Evolutionary conservation across 2,888 invertebrate genomes (phyloP).

Genomic region (Pelosia muscerda): DNA sequence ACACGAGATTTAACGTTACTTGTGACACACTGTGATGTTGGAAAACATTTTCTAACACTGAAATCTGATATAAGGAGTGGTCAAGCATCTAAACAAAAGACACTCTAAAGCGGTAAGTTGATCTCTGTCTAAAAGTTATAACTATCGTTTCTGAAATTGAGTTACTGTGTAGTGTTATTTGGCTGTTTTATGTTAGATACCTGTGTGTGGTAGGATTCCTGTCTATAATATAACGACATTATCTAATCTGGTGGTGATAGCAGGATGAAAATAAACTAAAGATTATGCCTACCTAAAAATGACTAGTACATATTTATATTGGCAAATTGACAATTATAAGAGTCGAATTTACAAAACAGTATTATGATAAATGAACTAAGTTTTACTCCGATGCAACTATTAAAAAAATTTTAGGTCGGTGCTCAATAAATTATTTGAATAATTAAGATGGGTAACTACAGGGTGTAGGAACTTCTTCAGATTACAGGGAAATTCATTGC

Average conservation of each 20-base stretch:
- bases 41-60: not conserved
- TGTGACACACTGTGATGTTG: conserved; percentile 19
- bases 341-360: not conserved
- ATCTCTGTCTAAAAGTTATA: not conserved
- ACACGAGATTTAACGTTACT: conserved; percentile 19
- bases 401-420: not conserved
- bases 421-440: not conserved
- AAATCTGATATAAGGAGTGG: not conserved
- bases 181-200: not conserved
- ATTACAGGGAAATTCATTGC: not conserved
- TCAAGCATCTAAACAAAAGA: not conserved
- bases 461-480: not conserved
- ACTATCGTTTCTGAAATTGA: not conserved
- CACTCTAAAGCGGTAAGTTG: conserved; percentile 8
- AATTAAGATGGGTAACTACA: not conserved
- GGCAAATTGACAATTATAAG: not conserved
- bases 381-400: too few species aligned
- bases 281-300: not conserved
- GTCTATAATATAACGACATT: conserved; percentile 10
- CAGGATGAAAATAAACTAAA: conserved; percentile 14
- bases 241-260: conserved; percentile 27
- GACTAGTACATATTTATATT: not conserved
- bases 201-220: conserved; percentile 6
- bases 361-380: too few species aligned
- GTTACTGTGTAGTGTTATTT: not conserved